These are phyloP conservation scores for Potamilus streckersoni DNA, from an alignment of 1,140 invertebrate species.

Conservation along the genomic window DNA sequence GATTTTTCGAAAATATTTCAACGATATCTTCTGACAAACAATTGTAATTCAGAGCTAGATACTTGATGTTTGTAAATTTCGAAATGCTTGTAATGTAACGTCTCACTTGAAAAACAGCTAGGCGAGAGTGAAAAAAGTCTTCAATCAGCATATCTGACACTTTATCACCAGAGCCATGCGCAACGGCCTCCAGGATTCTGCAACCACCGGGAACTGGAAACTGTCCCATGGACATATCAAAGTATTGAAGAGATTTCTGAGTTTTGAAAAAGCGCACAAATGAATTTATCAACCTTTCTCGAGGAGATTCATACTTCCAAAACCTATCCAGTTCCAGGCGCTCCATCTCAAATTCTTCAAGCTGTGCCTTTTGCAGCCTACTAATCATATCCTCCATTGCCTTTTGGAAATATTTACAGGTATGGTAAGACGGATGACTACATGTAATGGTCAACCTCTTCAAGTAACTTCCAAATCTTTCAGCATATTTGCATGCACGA, in stretches of 20 bases:
- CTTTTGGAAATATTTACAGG: slow-evolving; percentile 32
- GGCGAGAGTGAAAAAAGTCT: slow-evolving; percentile 32
- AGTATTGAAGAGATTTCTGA: slow-evolving; percentile 23
- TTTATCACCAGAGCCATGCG: slow-evolving; percentile 12
- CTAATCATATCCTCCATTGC: slow-evolving; percentile 28
- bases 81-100: slow-evolving; percentile 22
- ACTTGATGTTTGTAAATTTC: slow-evolving; percentile 29
- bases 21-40: slow-evolving; percentile 33
- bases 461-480: slow-evolving; percentile 22
- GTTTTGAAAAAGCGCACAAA: slow-evolving; percentile 28
- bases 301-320: slow-evolving; percentile 35
- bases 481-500: slow-evolving; percentile 29
- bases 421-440: slow-evolving; percentile 32
- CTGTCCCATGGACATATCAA: slow-evolving; percentile 35
- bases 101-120: slow-evolving; percentile 23
- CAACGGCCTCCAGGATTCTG: slow-evolving; percentile 30
- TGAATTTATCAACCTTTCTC: slow-evolving; percentile 30
- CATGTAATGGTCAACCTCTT: slow-evolving; percentile 25
- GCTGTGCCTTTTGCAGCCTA: slow-evolving; percentile 20
- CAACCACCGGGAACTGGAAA: slow-evolving; percentile 31
- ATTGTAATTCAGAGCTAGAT: slow-evolving; percentile 34
- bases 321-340: slow-evolving; percentile 30
- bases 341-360: slow-evolving; percentile 27
- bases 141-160: slow-evolving; percentile 29
- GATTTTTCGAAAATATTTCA: slow-evolving; percentile 25